Evolutionary conservation across 92 coral and sea anemone genomes (phyloP), one percentile per base, ranked within the genome.

Genomic region (Ricordea florida): DNA sequence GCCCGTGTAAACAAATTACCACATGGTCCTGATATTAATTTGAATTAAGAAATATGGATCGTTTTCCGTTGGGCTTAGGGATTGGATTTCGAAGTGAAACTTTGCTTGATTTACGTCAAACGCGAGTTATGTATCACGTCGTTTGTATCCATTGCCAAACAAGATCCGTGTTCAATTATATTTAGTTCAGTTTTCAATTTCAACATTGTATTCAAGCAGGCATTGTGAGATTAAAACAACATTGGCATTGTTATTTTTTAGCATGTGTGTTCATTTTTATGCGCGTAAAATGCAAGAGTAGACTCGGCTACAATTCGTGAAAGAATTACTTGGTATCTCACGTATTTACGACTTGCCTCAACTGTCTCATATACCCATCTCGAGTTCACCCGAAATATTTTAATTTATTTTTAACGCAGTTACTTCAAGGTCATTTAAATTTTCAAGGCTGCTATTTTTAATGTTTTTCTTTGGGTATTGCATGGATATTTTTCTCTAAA

Each of bases 1-100:
- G 32, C 61, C 79, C 57, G 69, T 38, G 76, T 74, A 62, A 84
- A 87, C 93, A 90, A 84, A 67, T 83, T 87, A 82, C 93, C 97
- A 87, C 97, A 91, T 91, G 97, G 79, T 83, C 81, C 61, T 77
- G 84, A 76, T 60, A 76, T 84, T 70, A 70, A 70, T 53, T 55
- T 48, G 40, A 70, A 70, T 55, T 52, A 55, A 15, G 43, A 53
- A 36, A 51, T 56, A 55, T 40, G 30, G 32, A 70, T 70, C 56
- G 65, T 70, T 55, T 53, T 53, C 41, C 52, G 11, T 20, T 51
- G 24, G 34, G 15, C 7, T 20, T 13, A 51, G 18, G 29, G 31
- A 37, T 20, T 29, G 18, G 6, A 41, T 53, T 70, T 56, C 36
- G 30, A 10, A 20, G 46, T 37, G 5, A 29, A 26, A 38, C n/a